Percentiles rank a stretch among this genome's conserved stretches.
These are phyloP conservation scores for Merodon equestris DNA, from an alignment of 2,888 invertebrate genomes.

Conservation along the genomic window DNA sequence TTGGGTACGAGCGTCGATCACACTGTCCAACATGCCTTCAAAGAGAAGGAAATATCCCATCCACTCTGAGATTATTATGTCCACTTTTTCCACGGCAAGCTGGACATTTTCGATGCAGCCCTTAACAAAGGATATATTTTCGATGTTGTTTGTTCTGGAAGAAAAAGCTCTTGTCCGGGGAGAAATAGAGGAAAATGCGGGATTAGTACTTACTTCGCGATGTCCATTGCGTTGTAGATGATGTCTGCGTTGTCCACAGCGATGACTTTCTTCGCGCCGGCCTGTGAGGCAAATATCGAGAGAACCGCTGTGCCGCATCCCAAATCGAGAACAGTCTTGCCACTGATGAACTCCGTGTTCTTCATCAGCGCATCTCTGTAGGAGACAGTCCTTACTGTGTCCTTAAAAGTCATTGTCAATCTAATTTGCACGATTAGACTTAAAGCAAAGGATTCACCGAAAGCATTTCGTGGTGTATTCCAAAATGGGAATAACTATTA, in stretches of 20 bases:
- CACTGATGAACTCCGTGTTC: slow-evolving; percentile 85
- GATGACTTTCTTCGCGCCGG: slow-evolving; percentile 93
- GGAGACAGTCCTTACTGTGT: slow-evolving; percentile 90
- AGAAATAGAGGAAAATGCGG: not conserved
- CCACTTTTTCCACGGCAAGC: slow-evolving; percentile 87
- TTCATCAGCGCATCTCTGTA: slow-evolving; percentile 91
- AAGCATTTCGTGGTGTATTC: slow-evolving; percentile 97
- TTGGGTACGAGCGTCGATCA: slow-evolving; percentile 92
- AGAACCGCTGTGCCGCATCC: slow-evolving; percentile 99
- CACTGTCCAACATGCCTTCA: slow-evolving; percentile 97
- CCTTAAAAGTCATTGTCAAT: slow-evolving; percentile 79
- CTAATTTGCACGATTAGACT: slow-evolving; percentile 3
- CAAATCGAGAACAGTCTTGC: slow-evolving; percentile 92
- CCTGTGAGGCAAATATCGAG: slow-evolving; percentile 98
- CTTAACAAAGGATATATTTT: slow-evolving; percentile 88
- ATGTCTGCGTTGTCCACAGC: slow-evolving; percentile 98
- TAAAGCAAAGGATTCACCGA: slow-evolving; percentile 80
- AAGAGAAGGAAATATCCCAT: slow-evolving; percentile 98
- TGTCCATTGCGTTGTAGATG: slow-evolving; percentile 96
- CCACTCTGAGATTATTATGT: slow-evolving; percentile 98
- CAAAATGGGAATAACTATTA: slow-evolving; percentile 92
- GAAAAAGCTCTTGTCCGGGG: not conserved
- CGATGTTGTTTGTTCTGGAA: slow-evolving; percentile 77
- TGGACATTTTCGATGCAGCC: slow-evolving; percentile 91
- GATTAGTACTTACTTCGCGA: slow-evolving; percentile 84